Evolutionary conservation across 2,797 vertebrate genomes (phyloP), one percentile per base, ranked within the genome.

Genomic region (Coregonus ussuriensis): DNA sequence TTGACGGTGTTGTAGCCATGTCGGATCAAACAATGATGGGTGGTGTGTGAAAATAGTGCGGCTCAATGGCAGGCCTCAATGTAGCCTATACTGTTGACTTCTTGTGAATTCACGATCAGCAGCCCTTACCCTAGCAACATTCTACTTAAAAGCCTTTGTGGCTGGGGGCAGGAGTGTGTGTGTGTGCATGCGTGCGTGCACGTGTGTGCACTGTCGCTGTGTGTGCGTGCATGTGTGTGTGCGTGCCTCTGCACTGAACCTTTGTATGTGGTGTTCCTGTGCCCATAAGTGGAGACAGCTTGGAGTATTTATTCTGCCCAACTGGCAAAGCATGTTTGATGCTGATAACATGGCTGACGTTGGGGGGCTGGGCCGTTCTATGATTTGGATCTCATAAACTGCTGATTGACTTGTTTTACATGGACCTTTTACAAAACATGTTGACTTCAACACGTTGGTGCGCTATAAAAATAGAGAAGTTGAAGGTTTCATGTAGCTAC

Each of bases 231-330:
- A 25, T 68, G 66, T 41, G 33, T n/a, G 33, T 16, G 16, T 47
- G 68, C 18, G 18, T 71, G 41, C 11, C 16, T 52, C 71, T 62
- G 72, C 41, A 25, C 52, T 66, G 21, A 75, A 67, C 21, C 14
- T 47, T 66, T 5, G 31, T 62, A 65, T 66, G 62, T 67, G 62
- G 59, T 52, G 37, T 54, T 47, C 37, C 62, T 47, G 74, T 65
- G 74, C 37, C 72, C 6, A 9, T 37, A 73, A 59, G 15, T 74
- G 29, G 68, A 74, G 47, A 68, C 71, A 69, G 53, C 66, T 62
- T 77, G 54, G 52, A 53, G 71, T 74, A 69, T 54, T 65, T 69
- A 37, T 41, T 37, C 72, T 73, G 72, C 54, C 54, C 11, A 73
- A 62, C 53, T 73, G 71, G 71, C 52, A 62, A 37, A 59, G 31